Percentiles rank a stretch among this genome's conserved stretches.
These are phyloP conservation scores for Tarsius wallacei DNA, from an alignment of 2,797 vertebrate species.

Conservation along the genomic window DNA sequence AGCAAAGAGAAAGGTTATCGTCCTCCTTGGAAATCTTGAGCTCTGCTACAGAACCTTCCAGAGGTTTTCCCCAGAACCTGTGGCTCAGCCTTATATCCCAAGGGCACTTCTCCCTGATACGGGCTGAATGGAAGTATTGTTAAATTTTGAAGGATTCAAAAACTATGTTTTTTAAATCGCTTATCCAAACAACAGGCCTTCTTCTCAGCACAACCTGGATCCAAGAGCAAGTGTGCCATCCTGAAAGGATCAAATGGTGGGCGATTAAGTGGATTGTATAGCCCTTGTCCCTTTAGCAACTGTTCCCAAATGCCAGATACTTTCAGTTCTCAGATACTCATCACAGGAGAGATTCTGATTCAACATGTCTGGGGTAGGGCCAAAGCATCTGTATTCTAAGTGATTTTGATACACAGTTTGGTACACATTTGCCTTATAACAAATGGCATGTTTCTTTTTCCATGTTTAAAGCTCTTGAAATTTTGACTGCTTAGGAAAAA, in stretches of 20 bases:
- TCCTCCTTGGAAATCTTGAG: neutral
- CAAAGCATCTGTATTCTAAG: neutral
- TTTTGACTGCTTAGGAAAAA: neutral
- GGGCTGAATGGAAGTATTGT: neutral
- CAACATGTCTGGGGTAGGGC: neutral
- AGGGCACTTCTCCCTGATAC: neutral
- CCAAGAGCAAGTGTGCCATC: neutral
- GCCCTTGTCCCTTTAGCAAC: neutral
- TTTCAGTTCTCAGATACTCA: neutral
- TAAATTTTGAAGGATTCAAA: neutral
- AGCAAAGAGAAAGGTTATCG: neutral
- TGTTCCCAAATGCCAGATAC: neutral
- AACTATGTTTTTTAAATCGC: neutral
- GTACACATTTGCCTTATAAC: neutral
- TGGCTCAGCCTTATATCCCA: neutral
- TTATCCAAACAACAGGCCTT: slow-evolving; percentile 17
- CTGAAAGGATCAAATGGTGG: slow-evolving; percentile 50
- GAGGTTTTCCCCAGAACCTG: neutral
- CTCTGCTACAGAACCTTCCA: neutral
- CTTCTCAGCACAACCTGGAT: neutral
- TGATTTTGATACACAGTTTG: slow-evolving; percentile 16
- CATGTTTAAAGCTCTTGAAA: neutral
- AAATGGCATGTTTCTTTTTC: slow-evolving; percentile 42
- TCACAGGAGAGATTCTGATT: neutral
- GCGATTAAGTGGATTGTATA: slow-evolving; percentile 50